Evolutionary conservation across 2,113 vertebrate genomes (phyloP).

Genomic region (Nycticryphes semicollaris): DNA sequence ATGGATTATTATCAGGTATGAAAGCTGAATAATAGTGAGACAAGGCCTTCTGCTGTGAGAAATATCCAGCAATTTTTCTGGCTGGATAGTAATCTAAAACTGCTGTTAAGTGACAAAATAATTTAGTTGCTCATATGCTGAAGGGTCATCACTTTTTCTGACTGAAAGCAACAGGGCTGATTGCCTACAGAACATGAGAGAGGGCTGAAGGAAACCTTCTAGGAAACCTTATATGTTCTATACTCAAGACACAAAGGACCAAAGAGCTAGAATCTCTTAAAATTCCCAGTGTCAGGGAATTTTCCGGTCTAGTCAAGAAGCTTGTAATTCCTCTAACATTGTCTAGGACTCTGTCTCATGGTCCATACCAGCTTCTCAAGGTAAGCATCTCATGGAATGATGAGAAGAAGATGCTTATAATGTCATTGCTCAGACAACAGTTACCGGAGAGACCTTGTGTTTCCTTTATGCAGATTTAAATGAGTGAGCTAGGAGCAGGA

Average conservation of each 20-base stretch:
- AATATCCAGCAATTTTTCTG: neutral
- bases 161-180: neutral
- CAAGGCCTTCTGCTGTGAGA: neutral
- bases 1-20: neutral
- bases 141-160: neutral
- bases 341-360: neutral
- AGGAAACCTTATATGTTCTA: neutral
- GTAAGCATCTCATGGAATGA: neutral
- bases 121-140: neutral
- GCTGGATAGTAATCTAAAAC: neutral
- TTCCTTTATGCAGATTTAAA: neutral
- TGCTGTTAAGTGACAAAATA: neutral
- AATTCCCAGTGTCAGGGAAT: neutral
- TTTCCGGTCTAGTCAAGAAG: neutral
- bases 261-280: neutral
- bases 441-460: neutral
- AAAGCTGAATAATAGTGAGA: neutral
- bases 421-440: neutral
- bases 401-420: neutral
- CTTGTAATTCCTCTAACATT: neutral
- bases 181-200: neutral
- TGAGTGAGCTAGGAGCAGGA: neutral
- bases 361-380: neutral
- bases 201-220: neutral
- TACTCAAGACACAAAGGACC: neutral